These are phyloP conservation scores for Phalloptychus januarius DNA, from an alignment of 2,797 vertebrate species.

Conservation along the genomic window DNA sequence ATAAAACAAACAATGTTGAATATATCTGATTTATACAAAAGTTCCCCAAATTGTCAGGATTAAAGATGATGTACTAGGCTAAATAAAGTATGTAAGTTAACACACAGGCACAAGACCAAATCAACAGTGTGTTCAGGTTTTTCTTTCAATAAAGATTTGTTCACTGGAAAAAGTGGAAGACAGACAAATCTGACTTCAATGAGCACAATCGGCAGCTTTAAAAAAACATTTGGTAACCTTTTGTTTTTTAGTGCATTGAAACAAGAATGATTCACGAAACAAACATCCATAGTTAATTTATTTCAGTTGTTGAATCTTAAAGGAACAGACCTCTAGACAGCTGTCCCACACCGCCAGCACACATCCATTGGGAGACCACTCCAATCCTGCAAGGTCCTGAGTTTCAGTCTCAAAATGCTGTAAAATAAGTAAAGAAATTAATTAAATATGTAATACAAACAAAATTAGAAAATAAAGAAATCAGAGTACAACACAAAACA, in stretches of 20 bases:
- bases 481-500: neutral
- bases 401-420: constrained; percentile 98
- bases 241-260: neutral
- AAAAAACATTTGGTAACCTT: neutral
- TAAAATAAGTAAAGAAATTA: constrained; percentile 3
- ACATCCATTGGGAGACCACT: constrained; percentile 97
- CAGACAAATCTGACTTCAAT: neutral
- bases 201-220: neutral
- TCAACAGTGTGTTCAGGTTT: neutral
- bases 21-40: neutral
- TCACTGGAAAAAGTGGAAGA: neutral
- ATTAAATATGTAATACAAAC: neutral
- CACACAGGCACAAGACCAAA: neutral
- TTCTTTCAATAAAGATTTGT: neutral
- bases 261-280: neutral
- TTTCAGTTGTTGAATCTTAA: neutral
- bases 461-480: neutral
- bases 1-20: neutral
- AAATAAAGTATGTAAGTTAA: neutral
- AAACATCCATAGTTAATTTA: no score
- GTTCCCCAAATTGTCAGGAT: neutral
- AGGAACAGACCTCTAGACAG: constrained; percentile 88
- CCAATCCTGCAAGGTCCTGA: constrained; percentile 91
- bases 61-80: neutral
- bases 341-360: constrained; percentile 94